Evolutionary conservation across 2,888 invertebrate genomes (phyloP).

Genomic region (Meghimatium bilineatum): DNA sequence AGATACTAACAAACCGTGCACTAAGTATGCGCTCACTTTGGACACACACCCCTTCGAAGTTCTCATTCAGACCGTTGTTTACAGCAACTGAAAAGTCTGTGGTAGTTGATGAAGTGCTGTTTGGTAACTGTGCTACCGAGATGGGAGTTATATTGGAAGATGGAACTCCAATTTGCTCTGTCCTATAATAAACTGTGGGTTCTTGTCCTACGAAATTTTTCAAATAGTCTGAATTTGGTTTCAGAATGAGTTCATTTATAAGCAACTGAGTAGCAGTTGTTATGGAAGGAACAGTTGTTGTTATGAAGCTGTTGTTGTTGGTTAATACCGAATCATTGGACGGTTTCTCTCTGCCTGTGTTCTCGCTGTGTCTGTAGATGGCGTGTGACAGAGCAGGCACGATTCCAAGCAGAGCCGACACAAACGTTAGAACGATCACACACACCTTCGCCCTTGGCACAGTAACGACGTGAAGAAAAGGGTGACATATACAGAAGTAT

Average conservation of each 20-base stretch:
- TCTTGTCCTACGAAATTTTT: neutral
- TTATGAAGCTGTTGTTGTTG: slow-evolving; percentile 45
- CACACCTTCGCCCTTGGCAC: slow-evolving; percentile 59
- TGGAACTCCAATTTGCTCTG: neutral
- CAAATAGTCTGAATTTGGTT: neutral
- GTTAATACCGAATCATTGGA: slow-evolving; percentile 42
- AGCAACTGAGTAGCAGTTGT: neutral
- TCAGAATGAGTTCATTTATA: neutral
- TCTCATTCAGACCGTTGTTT: neutral
- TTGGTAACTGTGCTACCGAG: neutral
- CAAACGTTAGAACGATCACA: slow-evolving; percentile 55
- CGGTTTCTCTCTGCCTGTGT: too few relatives aligned
- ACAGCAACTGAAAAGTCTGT: neutral
- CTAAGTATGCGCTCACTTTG: neutral
- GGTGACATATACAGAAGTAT: slow-evolving; percentile 72
- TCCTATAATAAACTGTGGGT: neutral
- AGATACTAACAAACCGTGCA: slow-evolving; percentile 42
- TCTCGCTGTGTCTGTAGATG: neutral
- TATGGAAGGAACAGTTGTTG: neutral
- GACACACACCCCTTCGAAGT: slow-evolving; percentile 15
- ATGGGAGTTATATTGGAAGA: neutral
- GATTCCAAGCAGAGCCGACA: slow-evolving; percentile 57
- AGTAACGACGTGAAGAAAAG: slow-evolving; percentile 67
- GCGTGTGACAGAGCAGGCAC: slow-evolving; percentile 52
- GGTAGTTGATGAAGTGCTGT: neutral